A percentile compares a stretch with the other conserved stretches of the same genome.
These are phyloP conservation scores for Parazoanthus darwini DNA, from an alignment of 92 coral and sea anemone genomes.

Conservation along the genomic window DNA sequence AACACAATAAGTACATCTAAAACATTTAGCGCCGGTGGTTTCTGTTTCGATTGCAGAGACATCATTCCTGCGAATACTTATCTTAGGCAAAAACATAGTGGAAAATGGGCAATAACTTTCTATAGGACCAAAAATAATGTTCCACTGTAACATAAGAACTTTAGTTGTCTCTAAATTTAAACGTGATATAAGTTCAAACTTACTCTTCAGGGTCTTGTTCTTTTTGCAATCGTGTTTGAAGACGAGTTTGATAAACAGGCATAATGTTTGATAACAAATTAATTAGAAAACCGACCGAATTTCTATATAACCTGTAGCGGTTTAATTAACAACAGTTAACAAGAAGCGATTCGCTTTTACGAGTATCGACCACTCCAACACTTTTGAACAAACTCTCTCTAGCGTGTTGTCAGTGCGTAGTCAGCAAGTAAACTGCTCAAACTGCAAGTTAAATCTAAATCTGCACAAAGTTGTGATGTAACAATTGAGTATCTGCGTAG, in stretches of 20 bases:
- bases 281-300: not conserved
- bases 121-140: not conserved
- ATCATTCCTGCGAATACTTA: too few species aligned
- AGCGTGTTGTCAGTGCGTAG: not conserved
- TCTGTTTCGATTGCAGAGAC: too few species aligned
- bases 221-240: not conserved
- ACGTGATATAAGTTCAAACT: not conserved
- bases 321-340: too few species aligned
- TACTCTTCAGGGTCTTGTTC: conserved; percentile 11
- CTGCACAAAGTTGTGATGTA: not conserved
- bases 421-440: not conserved
- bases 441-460: too few species aligned
- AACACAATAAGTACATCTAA: too few species aligned
- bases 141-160: not conserved
- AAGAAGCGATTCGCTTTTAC: not conserved
- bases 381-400: not conserved
- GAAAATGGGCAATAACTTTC: too few species aligned
- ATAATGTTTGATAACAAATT: not conserved
- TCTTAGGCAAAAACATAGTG: too few species aligned
- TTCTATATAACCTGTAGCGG: not conserved
- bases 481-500: not conserved
- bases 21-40: too few species aligned
- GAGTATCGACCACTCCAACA: not conserved
- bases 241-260: conserved; percentile 1
- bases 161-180: too few species aligned